A percentile compares a stretch with the other conserved stretches of the same genome.
Evolutionary conservation across 2,888 invertebrate genomes (phyloP).

Genomic region (Chamaedrilus cognettii): DNA sequence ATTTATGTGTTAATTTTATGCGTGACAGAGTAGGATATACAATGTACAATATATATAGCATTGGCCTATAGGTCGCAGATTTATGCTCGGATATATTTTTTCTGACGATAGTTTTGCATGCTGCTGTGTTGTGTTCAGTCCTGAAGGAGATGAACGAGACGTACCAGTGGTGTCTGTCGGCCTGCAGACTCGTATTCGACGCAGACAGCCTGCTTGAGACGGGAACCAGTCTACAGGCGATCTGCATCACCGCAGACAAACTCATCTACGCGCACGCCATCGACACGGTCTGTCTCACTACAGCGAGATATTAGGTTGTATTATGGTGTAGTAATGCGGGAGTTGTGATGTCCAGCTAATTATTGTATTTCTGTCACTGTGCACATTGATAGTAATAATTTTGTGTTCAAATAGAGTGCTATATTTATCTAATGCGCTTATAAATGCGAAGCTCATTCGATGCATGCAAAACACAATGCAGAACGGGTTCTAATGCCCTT

Average conservation of each 20-base stretch:
- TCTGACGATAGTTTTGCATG: not conserved
- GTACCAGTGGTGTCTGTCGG: constrained; percentile 80
- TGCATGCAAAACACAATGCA: not conserved
- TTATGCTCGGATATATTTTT: not conserved
- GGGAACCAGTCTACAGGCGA: constrained; percentile 61
- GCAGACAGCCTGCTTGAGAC: constrained; percentile 61
- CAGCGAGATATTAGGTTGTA: not conserved
- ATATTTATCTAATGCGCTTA: too few species aligned
- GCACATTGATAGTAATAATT: too few species aligned
- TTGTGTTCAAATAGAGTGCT: too few species aligned
- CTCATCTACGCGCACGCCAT: constrained; percentile 97
- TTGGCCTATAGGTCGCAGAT: too few species aligned
- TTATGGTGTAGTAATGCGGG: not conserved
- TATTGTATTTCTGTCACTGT: too few species aligned
- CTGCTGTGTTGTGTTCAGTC: constrained; percentile 64
- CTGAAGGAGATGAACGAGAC: constrained; percentile 87
- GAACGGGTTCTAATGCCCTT: not conserved
- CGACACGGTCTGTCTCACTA: constrained; percentile 75
- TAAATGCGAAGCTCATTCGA: too few species aligned
- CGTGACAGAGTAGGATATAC: too few species aligned
- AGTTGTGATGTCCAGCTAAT: not conserved
- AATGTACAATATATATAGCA: too few species aligned
- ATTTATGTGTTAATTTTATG: too few species aligned
- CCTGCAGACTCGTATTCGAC: constrained; percentile 79
- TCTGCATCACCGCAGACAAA: constrained; percentile 79